phyloP scores from a whole-genome alignment of 2,113 vertebrate species.

The Poecile atricapillus region DNA sequence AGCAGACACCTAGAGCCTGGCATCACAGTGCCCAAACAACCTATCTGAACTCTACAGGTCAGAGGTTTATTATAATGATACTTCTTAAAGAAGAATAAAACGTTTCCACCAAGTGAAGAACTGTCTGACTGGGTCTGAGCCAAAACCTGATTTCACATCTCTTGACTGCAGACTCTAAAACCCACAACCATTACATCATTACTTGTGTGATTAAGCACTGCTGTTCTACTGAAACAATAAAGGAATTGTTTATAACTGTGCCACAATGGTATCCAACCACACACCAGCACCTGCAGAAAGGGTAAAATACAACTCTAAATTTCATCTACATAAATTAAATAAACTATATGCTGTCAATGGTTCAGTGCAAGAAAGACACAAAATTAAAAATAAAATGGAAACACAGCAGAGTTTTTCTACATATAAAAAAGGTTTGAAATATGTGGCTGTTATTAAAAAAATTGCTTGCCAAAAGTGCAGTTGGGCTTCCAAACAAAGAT shows the following conservation, averaged over 20 bases:
- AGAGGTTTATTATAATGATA: not conserved
- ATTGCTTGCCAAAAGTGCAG: not conserved
- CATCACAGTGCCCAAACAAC: not conserved
- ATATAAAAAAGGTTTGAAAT: not conserved
- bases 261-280: not conserved
- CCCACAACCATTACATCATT: conserved; percentile 7
- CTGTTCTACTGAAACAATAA: not conserved
- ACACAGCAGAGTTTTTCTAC: not conserved
- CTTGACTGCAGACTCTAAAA: not conserved
- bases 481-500: not conserved
- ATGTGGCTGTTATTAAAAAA: not conserved
- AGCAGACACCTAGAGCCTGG: not conserved
- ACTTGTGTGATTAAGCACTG: not conserved
- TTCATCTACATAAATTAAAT: not conserved
- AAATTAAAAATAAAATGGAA: not conserved
- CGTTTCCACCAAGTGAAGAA: not conserved
- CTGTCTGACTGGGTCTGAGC: not conserved
- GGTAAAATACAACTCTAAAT: not conserved
- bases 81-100: not conserved
- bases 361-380: not conserved
- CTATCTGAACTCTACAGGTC: not conserved
- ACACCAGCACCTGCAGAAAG: not conserved
- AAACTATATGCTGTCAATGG: not conserved
- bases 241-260: not conserved
- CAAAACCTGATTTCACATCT: not conserved